A percentile compares a stretch with the other conserved stretches of the same genome.
Conservation (phyloP, 2,888 invertebrate species). For the Thysanoteuthis rhombus region DNA sequence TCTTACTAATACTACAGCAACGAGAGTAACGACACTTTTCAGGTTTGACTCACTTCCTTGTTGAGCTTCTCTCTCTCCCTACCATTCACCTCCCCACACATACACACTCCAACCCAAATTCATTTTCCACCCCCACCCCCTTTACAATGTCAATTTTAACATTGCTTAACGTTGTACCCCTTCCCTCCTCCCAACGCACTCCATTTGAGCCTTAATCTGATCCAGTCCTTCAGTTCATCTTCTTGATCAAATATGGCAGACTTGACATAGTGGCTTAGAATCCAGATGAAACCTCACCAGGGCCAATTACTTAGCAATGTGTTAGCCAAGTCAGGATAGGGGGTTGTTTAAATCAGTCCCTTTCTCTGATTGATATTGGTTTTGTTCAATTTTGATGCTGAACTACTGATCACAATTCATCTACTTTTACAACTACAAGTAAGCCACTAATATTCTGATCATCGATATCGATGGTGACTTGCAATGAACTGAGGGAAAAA, state of each 20-base stretch:
- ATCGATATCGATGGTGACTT: too few relatives aligned
- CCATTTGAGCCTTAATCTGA: background rate
- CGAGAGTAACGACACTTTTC: background rate
- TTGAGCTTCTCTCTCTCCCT: background rate
- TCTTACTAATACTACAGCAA: background rate
- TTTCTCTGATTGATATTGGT: background rate
- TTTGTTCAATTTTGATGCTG: background rate
- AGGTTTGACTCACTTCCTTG: slow-evolving; percentile 12
- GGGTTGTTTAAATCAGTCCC: background rate
- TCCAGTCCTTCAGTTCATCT: background rate
- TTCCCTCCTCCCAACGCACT: background rate
- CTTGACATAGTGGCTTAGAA: background rate
- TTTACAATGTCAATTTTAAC: background rate
- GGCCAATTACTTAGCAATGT: background rate
- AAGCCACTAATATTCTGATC: too few relatives aligned
- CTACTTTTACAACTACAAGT: background rate
- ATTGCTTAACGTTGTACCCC: background rate
- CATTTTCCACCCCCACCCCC: too few relatives aligned
- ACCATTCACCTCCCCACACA: background rate
- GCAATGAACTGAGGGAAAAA: too few relatives aligned
- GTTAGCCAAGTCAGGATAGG: background rate
- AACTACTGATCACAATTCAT: background rate
- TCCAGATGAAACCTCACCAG: background rate
- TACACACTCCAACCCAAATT: background rate
- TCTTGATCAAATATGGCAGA: background rate